Base-by-base conservation (phyloP, 2,797 vertebrate genomes). In the Fratercula arctica region DNA sequence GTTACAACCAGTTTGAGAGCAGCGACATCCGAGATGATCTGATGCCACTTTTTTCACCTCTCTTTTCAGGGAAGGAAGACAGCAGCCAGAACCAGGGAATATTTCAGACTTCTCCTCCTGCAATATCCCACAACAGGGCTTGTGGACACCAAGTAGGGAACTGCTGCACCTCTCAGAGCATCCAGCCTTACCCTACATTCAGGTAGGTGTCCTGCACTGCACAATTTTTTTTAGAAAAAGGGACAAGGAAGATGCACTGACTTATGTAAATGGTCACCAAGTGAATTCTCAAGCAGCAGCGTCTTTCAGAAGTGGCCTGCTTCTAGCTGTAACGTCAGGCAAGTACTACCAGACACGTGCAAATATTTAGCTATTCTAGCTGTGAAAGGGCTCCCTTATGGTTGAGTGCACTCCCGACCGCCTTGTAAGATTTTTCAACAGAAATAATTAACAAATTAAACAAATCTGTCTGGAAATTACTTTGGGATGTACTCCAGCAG, bases 241-340 rank as follows among this genome's bases (percentile, higher is more conserved):
- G 57, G 21, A 29, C 26, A 70, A 69, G 31, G 54, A 56, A 41
- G 68, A 85, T 8, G 29, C 5, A 6, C 41, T 4, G 15, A 51
- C 48, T 75, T 28, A 64, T 0, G 0, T 28, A 53, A 74, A 67
- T 3, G 11, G 67, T 54, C 24, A 28, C 29, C 1, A 1, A 39
- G 59, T 5, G 37, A 68, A 35, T 72, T 33, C 48, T 25, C 67
- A 64, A 45, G 21, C 6, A 31, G 16, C 33, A 39, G 60, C 9
- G 3, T 5, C 69, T 43, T 77, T 64, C 69, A 26, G 26, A 53
- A 80, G 72, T 1, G 33, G 23, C 57, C 33, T 3, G 5, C 21
- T 75, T 64, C 75, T 7, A 57, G 43, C 33, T 9, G 26, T 24
- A 29, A 29, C 0, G 1, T 19, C 63, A 26, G 17, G n/a, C 35